Conservation (phyloP, 2,797 vertebrate species). For the Cynopterus sphinx region DNA sequence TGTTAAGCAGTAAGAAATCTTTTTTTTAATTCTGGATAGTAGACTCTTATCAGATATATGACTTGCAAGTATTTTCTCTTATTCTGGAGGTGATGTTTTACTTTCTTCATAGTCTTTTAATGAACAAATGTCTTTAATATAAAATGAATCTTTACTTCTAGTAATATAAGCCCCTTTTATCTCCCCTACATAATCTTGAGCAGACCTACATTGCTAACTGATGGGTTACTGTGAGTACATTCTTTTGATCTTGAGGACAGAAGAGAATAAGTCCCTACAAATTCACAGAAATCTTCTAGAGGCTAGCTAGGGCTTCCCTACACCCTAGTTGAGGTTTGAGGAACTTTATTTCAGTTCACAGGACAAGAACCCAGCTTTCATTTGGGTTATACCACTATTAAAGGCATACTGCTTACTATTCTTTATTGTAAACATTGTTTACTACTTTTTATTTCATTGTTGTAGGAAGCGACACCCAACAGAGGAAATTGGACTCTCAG, state of each 20-base stretch:
- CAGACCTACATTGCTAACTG: not conserved
- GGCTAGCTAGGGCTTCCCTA: not conserved
- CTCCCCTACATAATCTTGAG: not conserved
- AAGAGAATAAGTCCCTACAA: not conserved
- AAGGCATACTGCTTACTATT: not conserved
- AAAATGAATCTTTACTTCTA: not conserved
- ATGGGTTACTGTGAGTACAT: not conserved
- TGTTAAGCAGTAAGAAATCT: not conserved
- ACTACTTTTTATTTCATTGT: not conserved
- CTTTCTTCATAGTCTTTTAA: not conserved
- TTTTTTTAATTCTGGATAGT: not conserved
- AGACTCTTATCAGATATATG: not conserved
- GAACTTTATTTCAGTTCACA: not conserved
- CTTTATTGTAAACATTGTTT: not conserved
- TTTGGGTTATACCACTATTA: not conserved
- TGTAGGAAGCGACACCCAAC: too few species aligned
- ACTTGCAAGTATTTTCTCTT: not conserved
- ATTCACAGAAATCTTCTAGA: not conserved
- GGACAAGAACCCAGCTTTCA: not conserved
- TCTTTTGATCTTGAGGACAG: not conserved
- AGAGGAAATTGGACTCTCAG: too few species aligned
- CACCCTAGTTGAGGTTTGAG: not conserved
- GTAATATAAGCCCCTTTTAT: not conserved
- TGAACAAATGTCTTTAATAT: not conserved
- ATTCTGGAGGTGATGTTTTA: not conserved